These are phyloP conservation scores for Hozukius guyotensis DNA, from an alignment of 2,797 vertebrate genomes.

Conservation along the genomic window DNA sequence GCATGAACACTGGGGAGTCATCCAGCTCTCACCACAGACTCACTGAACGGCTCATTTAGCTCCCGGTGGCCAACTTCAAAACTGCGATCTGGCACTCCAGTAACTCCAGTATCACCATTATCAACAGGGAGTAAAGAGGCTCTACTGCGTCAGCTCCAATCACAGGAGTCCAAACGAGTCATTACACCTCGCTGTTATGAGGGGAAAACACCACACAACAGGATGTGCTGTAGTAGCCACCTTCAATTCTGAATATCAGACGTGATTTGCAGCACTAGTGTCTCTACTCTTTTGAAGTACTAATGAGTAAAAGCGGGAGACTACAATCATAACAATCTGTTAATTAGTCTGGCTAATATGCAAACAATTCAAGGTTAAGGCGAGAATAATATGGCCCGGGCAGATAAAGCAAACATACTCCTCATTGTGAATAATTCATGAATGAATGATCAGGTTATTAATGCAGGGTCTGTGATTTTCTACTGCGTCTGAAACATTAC, in stretches of 20 bases:
- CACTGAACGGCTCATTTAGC: constrained; percentile 27
- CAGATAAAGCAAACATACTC: constrained; percentile 26
- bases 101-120: background rate
- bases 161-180: background rate
- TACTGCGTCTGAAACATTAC: constrained; percentile 4
- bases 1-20: background rate
- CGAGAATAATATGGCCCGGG: background rate
- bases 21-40: background rate
- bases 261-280: background rate
- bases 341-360: background rate
- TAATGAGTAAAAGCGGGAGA: constrained; percentile 6
- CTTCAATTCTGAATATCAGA: background rate
- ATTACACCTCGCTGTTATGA: background rate
- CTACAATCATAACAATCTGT: background rate
- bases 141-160: background rate
- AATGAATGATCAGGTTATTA: constrained; percentile 22
- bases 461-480: constrained; percentile 2
- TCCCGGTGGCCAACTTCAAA: constrained; percentile 15
- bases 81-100: background rate
- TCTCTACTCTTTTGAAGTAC: constrained; percentile 12
- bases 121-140: background rate
- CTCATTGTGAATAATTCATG: constrained; percentile 39
- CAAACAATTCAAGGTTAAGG: constrained; percentile 41
- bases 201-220: background rate
- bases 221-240: background rate